phyloP scores from a whole-genome alignment of 23 tunicate genomes.

The Phallusia fumigata region DNA sequence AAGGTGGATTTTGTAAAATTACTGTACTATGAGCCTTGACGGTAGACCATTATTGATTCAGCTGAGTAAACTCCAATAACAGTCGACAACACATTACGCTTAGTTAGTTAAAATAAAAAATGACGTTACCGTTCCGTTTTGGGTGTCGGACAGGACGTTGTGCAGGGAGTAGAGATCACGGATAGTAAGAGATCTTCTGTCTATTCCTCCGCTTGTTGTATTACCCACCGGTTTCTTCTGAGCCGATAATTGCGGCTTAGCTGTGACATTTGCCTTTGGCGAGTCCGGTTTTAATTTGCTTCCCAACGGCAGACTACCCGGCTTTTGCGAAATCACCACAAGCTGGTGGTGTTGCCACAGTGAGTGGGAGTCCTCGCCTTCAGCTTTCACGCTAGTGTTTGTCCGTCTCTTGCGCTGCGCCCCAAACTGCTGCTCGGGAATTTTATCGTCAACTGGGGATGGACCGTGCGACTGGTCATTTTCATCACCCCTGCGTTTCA shows the following conservation, averaged over 20 bases:
- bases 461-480: conserved; percentile 3
- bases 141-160: conserved; percentile 94
- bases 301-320: not conserved
- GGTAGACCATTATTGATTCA: too few relatives aligned
- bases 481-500: not conserved
- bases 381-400: conserved; percentile 35
- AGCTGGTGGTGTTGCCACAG: conserved; percentile 91
- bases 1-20: too few relatives aligned
- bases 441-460: conserved; percentile 19
- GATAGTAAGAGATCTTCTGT: conserved; percentile 55
- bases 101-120: conserved; percentile 19
- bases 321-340: conserved; percentile 77
- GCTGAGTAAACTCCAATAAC: too few relatives aligned
- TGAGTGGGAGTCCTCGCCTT: conserved; percentile 45
- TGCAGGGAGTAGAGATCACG: conserved; percentile 90
- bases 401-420: conserved; percentile 13
- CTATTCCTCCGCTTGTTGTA: conserved; percentile 18
- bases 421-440: conserved; percentile 33
- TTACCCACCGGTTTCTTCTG: conserved; percentile 21
- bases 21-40: too few relatives aligned
- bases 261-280: conserved; percentile 9
- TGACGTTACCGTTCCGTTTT: conserved; percentile 89
- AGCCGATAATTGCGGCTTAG: not conserved
- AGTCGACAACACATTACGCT: too few relatives aligned
- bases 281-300: not conserved